Percentiles rank a stretch among this genome's conserved stretches.
Evolutionary conservation across 2,797 vertebrate species (phyloP).

Genomic region (Delichon dasypus): DNA sequence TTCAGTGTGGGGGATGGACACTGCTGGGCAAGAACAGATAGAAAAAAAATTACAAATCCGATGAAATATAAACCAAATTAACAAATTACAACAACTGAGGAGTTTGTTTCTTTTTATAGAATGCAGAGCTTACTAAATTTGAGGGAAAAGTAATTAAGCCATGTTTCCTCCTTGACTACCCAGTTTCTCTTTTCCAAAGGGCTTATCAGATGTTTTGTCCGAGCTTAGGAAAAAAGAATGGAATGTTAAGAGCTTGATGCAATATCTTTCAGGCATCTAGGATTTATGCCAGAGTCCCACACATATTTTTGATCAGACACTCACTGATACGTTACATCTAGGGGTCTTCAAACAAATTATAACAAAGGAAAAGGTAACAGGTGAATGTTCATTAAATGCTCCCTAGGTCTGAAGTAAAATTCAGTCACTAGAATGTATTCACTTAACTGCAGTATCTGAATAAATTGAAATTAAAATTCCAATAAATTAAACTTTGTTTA

Average conservation of each 20-base stretch:
- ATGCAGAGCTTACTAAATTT: neutral
- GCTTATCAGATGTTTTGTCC: neutral
- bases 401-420: neutral
- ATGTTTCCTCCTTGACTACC: neutral
- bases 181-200: neutral
- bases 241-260: rapidly evolving
- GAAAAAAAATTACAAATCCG: too few relatives aligned
- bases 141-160: neutral
- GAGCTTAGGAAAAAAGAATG: neutral
- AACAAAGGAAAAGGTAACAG: neutral
- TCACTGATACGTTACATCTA: neutral
- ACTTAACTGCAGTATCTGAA: neutral
- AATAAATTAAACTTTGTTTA: neutral
- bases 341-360: neutral
- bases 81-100: neutral
- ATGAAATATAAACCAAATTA: too few relatives aligned
- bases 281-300: neutral
- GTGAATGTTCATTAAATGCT: neutral
- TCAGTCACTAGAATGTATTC: neutral
- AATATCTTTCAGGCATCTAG: neutral
- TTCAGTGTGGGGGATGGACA: too few relatives aligned
- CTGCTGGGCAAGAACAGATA: too few relatives aligned
- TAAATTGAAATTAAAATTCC: neutral
- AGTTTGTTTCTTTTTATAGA: neutral
- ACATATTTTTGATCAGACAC: neutral